Evolutionary conservation across 2,113 vertebrate genomes (phyloP).

Genomic region (Clinocottus analis): DNA sequence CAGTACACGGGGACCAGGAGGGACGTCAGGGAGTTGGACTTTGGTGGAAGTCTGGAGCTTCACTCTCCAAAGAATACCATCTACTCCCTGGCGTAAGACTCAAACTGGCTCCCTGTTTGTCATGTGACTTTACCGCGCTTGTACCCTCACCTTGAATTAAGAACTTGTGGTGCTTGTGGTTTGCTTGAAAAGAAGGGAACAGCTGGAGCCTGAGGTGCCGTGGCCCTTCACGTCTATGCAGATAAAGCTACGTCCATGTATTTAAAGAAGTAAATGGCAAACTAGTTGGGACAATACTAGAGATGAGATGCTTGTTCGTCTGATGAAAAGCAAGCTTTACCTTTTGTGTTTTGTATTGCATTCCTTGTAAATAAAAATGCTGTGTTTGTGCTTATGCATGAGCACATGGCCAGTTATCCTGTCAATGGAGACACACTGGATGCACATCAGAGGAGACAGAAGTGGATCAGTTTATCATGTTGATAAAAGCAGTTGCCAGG

Average conservation of each 20-base stretch:
- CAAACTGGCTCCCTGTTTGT: background rate
- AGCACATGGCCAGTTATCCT: constrained; percentile 18
- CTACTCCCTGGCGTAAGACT: constrained; percentile 89
- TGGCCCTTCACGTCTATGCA: constrained; percentile 1
- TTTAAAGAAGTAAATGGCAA: constrained; percentile 20
- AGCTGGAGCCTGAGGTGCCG: constrained; percentile 10
- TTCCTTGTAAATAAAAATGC: constrained; percentile 43
- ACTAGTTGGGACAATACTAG: constrained; percentile 19
- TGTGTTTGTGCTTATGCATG: background rate
- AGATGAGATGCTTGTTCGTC: constrained; percentile 20
- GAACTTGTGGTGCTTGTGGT: constrained; percentile 2
- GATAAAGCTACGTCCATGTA: constrained; percentile 4
- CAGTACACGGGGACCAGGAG: constrained; percentile 94
- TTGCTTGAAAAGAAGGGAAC: constrained; percentile 16
- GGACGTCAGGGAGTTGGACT: constrained; percentile 94
- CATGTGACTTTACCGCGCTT: constrained; percentile 20
- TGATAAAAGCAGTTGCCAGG: constrained; percentile 69
- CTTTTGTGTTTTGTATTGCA: constrained; percentile 8
- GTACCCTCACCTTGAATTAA: background rate
- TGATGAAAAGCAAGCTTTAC: constrained; percentile 27
- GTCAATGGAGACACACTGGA: constrained; percentile 3
- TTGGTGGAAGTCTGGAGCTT: constrained; percentile 91
- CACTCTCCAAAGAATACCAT: constrained; percentile 92
- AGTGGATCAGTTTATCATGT: constrained; percentile 73
- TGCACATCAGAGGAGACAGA: constrained; percentile 32